These are phyloP conservation scores for Anoura caudifer DNA, from an alignment of 2,113 vertebrate species.

Conservation along the genomic window DNA sequence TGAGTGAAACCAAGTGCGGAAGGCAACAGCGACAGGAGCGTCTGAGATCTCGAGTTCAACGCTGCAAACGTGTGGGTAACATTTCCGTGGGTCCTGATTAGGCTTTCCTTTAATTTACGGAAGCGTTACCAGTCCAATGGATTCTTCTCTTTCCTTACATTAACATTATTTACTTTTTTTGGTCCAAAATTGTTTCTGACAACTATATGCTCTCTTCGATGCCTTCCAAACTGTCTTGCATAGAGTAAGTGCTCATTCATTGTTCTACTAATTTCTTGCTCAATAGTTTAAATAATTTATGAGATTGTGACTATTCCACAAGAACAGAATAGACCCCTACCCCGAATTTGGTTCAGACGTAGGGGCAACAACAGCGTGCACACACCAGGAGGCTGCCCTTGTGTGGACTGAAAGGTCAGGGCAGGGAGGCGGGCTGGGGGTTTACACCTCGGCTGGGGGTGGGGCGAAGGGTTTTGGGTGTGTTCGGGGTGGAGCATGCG, in stretches of 20 bases:
- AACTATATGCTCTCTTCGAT: background rate
- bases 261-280: background rate
- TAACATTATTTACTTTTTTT: background rate
- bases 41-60: accelerated
- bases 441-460: background rate
- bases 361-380: background rate
- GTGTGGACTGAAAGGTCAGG: background rate
- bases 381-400: background rate
- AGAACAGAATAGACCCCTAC: background rate
- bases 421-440: background rate
- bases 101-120: background rate
- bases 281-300: background rate
- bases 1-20: background rate
- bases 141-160: background rate
- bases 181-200: background rate
- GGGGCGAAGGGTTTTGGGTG: accelerated
- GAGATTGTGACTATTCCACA: background rate
- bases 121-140: background rate
- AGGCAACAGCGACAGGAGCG: accelerated
- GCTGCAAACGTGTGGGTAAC: background rate
- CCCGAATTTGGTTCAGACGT: background rate
- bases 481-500: accelerated
- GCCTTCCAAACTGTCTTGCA: background rate
- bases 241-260: background rate
- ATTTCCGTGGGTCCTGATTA: background rate